Evolutionary conservation across 2,113 vertebrate genomes (phyloP).

Genomic region (Corythornis madagascariensis): DNA sequence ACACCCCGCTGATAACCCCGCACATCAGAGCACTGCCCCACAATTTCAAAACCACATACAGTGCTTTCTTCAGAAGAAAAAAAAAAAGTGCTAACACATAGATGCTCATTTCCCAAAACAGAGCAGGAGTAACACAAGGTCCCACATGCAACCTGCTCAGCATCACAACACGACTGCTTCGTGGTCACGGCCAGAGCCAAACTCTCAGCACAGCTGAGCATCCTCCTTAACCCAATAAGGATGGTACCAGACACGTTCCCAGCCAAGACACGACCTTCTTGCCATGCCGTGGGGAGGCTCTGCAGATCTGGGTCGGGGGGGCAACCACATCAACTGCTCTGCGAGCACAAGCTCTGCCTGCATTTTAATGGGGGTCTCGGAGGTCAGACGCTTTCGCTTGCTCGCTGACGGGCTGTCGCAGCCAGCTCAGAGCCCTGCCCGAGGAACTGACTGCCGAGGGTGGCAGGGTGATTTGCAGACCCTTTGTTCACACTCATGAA

Average conservation of each 20-base stretch:
- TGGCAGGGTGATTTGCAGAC: background rate
- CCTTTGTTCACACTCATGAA: background rate
- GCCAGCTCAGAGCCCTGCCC: background rate
- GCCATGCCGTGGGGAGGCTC: background rate
- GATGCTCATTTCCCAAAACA: background rate
- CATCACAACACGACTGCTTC: background rate
- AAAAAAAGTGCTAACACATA: background rate
- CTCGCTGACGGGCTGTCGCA: background rate
- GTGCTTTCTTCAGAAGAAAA: background rate
- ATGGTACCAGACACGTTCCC: background rate
- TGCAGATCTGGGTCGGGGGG: background rate
- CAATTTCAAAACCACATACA: background rate
- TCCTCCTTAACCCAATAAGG: background rate
- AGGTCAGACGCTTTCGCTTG: background rate
- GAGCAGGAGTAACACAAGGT: background rate
- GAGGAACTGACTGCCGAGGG: background rate
- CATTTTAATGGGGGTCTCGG: background rate
- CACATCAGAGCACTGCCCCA: background rate
- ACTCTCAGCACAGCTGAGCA: background rate
- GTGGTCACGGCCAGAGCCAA: background rate
- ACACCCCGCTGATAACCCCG: background rate
- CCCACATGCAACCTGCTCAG: accelerated
- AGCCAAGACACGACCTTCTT: background rate
- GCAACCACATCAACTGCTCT: too few species aligned
- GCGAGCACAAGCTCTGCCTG: background rate